Conservation (phyloP, 2,113 vertebrate genomes). For the Calidris pugnax region DNA sequence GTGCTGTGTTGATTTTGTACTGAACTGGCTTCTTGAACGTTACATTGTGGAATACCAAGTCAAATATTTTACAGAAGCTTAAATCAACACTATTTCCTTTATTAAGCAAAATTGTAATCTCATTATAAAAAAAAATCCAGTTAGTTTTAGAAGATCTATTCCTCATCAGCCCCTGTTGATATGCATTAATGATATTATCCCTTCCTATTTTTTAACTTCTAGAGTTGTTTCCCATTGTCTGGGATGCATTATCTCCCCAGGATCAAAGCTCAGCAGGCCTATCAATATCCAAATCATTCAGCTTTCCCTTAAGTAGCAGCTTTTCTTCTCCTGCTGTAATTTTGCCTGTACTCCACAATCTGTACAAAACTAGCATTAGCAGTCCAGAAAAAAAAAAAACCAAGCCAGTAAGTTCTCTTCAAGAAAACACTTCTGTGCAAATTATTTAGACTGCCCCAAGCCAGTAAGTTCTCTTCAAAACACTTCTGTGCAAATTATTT, state of each 20-base stretch:
- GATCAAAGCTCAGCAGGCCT: background rate
- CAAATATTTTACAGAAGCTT: slow-evolving; percentile 46
- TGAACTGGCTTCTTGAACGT: background rate
- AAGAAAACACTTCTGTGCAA: background rate
- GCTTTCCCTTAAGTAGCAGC: background rate
- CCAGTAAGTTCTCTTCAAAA: background rate
- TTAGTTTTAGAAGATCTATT: background rate
- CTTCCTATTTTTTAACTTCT: background rate
- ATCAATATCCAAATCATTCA: background rate
- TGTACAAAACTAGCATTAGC: background rate
- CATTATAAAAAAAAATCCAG: background rate
- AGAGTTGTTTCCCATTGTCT: background rate
- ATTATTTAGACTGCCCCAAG: background rate
- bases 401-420: background rate
- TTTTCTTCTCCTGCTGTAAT: background rate
- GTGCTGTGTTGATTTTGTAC: slow-evolving; percentile 5
- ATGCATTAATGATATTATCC: background rate
- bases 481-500: background rate
- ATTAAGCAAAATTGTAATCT: slow-evolving; percentile 3
- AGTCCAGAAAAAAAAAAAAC: background rate
- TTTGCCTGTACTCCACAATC: background rate
- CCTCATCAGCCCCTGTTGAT: background rate
- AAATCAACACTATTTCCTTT: slow-evolving; percentile 35
- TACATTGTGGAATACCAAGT: background rate
- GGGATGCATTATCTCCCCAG: slow-evolving; percentile 1